Evolutionary conservation across 1,140 invertebrate genomes (phyloP).

Genomic region (Drosophila ercepeae): DNA sequence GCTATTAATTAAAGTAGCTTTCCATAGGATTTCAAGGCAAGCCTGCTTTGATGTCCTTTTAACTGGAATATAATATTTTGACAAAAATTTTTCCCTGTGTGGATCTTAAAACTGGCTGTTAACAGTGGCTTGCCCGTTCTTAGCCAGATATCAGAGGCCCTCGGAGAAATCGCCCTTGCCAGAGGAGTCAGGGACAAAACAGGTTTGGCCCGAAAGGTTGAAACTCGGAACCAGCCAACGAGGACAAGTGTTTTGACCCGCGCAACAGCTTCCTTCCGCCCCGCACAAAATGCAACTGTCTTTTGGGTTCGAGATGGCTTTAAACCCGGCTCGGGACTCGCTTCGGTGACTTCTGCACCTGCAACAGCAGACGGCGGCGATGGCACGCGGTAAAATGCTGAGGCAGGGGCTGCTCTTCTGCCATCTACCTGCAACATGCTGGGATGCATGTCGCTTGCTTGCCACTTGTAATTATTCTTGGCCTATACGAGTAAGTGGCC

Average conservation of each 20-base stretch:
- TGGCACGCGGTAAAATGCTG: constrained; percentile 56
- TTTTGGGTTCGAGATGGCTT: constrained; percentile 8
- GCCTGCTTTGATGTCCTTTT: too few species aligned
- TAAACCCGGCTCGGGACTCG: constrained; percentile 29
- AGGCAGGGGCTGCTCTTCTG: background rate
- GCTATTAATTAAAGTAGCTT: too few species aligned
- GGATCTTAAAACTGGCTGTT: constrained; percentile 35
- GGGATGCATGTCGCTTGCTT: constrained; percentile 36
- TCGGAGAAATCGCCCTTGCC: background rate
- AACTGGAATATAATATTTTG: too few species aligned
- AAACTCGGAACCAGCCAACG: constrained; percentile 31
- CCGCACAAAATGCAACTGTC: constrained; percentile 24
- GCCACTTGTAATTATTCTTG: constrained; percentile 48
- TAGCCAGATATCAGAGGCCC: constrained; percentile 22
- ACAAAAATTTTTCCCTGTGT: background rate
- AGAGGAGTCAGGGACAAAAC: constrained; percentile 41
- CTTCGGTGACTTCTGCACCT: constrained; percentile 67
- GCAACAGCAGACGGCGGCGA: constrained; percentile 53
- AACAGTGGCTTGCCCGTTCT: background rate
- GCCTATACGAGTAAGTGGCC: constrained; percentile 32
- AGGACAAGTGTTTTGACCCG: constrained; percentile 69
- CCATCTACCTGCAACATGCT: constrained; percentile 39
- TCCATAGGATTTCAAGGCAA: too few species aligned
- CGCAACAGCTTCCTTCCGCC: constrained; percentile 71
- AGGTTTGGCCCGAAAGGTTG: constrained; percentile 50